Percentiles rank a stretch among this genome's conserved stretches.
phyloP scores from a whole-genome alignment of 1,140 invertebrate species.

The Drosophila pseudoobscura region DNA sequence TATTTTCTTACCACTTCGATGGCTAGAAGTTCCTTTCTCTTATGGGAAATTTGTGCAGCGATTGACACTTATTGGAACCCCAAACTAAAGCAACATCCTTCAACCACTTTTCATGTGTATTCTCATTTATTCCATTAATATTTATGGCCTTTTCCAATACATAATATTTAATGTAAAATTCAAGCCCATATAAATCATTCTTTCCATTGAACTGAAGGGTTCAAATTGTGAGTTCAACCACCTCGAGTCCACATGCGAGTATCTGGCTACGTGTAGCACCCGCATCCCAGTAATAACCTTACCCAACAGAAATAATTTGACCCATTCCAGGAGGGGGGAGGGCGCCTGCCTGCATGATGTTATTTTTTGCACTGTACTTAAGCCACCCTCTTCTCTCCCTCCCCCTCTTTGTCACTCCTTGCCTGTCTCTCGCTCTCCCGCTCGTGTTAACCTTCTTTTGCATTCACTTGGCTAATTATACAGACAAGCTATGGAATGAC shows the following conservation, averaged over 20 bases:
- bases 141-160: no score
- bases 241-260: not conserved
- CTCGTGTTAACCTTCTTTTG: slow-evolving; percentile 4
- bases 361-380: slow-evolving; percentile 27
- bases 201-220: not conserved
- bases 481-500: slow-evolving; percentile 17
- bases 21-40: no score
- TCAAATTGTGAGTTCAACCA: slow-evolving; percentile 18
- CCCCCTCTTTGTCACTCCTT: not conserved
- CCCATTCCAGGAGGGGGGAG: not conserved
- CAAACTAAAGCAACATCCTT: no score
- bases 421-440: no score
- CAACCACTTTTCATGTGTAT: no score
- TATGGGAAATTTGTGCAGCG: no score
- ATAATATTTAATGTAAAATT: no score
- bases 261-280: not conserved
- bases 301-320: slow-evolving; percentile 18
- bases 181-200: not conserved
- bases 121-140: no score
- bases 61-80: no score
- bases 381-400: not conserved
- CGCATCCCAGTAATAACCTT: slow-evolving; percentile 35
- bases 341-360: slow-evolving; percentile 12
- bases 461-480: slow-evolving; percentile 42
- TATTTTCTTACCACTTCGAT: no score